Percentiles rank a stretch among this genome's conserved stretches.
phyloP scores from a whole-genome alignment of 2,888 invertebrate genomes.

The Nephrotoma appendiculata region DNA sequence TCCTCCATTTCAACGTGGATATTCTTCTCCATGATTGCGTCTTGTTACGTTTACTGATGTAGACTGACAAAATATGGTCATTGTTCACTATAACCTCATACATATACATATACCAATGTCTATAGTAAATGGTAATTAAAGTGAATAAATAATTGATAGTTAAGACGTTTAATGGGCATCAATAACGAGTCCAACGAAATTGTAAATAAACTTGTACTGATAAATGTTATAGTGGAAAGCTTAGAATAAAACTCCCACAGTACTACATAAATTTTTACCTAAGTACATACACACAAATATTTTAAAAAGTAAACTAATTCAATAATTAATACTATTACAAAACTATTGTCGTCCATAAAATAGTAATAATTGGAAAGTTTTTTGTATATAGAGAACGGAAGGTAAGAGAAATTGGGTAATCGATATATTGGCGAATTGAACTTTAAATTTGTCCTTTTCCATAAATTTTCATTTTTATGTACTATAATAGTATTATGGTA shows the following conservation, averaged over 20 bases:
- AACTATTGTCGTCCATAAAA: neutral
- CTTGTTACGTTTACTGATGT: neutral
- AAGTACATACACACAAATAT: neutral
- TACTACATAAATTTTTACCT: neutral
- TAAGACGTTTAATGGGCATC: neutral
- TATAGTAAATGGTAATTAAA: neutral
- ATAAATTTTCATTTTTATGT: neutral
- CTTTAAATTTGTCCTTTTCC: neutral
- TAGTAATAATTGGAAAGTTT: neutral
- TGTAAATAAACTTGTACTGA: neutral
- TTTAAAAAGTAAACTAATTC: neutral
- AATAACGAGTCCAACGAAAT: neutral
- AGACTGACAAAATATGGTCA: neutral
- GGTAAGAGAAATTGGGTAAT: neutral
- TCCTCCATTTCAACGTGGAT: neutral
- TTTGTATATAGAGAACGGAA: neutral
- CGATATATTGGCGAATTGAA: neutral
- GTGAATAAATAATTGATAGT: neutral
- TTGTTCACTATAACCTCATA: neutral
- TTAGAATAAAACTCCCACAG: neutral
- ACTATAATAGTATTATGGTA: neutral
- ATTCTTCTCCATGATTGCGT: neutral
- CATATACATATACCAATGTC: neutral
- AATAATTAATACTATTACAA: neutral
- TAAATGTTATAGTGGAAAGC: neutral